Evolutionary conservation across 2,888 invertebrate genomes (phyloP).

Genomic region (Ischnus inquisitorius): DNA sequence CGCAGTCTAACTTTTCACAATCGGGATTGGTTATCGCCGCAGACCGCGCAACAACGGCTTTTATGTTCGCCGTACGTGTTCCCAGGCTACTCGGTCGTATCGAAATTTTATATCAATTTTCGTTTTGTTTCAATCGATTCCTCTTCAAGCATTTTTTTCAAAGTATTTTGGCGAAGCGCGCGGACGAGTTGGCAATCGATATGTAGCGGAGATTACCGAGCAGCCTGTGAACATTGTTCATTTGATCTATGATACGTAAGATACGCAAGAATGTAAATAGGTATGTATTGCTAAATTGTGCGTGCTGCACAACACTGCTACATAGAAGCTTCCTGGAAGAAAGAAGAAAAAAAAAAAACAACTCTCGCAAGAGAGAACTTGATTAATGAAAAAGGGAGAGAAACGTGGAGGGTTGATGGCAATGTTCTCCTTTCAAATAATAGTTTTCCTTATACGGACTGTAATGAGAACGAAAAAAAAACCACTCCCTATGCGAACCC

Average conservation of each 20-base stretch:
- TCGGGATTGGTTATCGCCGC: constrained; percentile 67
- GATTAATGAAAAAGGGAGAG: constrained; percentile 56
- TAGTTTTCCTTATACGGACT: background rate
- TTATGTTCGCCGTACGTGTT: constrained; percentile 63
- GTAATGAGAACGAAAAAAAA: background rate
- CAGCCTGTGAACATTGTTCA: background rate
- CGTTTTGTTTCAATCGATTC: background rate
- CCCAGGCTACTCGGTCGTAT: constrained; percentile 17
- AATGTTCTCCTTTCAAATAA: background rate
- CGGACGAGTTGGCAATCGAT: background rate
- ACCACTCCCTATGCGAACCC: background rate
- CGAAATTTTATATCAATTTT: background rate
- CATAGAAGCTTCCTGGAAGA: constrained; percentile 81
- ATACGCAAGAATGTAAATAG: constrained; percentile 31
- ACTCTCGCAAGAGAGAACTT: constrained; percentile 58
- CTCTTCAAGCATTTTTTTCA: too few species aligned
- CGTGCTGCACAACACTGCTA: constrained; percentile 76
- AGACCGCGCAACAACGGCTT: constrained; percentile 69
- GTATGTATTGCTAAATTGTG: constrained; percentile 68
- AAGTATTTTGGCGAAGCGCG: background rate
- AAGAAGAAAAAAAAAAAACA: constrained; percentile 69
- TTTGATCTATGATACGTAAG: constrained; percentile 1
- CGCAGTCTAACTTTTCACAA: constrained; percentile 6
- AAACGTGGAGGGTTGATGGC: constrained; percentile 55
- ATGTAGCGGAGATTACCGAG: background rate